phyloP scores from a whole-genome alignment of 2,113 vertebrate genomes.

The Guaruba guarouba region DNA sequence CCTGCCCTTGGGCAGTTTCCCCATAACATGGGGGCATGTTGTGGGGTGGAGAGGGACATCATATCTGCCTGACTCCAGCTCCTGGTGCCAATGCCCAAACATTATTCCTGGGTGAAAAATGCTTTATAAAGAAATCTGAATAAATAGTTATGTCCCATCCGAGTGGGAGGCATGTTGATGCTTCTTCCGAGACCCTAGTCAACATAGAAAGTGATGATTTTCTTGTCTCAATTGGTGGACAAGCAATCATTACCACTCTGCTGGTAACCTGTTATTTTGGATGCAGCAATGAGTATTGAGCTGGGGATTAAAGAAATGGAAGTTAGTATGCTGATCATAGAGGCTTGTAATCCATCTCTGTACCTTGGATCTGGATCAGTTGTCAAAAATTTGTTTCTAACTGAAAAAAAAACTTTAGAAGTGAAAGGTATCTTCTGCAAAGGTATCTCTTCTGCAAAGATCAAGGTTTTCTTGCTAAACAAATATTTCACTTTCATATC shows the following conservation, averaged over 20 bases:
- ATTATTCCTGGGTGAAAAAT: not conserved
- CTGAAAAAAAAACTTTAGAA: not conserved
- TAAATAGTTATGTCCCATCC: not conserved
- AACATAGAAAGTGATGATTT: not conserved
- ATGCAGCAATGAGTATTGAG: not conserved
- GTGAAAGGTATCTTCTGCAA: not conserved
- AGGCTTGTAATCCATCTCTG: not conserved
- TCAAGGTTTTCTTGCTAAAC: not conserved
- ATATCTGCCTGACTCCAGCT: not conserved
- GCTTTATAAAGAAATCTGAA: not conserved
- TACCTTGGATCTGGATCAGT: not conserved
- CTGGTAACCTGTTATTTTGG: not conserved
- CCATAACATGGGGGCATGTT: not conserved
- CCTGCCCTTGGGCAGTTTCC: not conserved
- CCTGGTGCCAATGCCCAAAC: not conserved
- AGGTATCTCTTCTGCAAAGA: not conserved
- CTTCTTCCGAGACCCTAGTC: not conserved
- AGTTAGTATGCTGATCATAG: not conserved
- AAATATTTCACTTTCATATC: slow-evolving; percentile 6
- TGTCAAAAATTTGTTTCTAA: not conserved
- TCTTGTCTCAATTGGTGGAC: not conserved
- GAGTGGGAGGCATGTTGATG: not conserved
- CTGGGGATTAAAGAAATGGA: not conserved
- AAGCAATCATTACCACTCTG: not conserved
- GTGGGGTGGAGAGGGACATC: not conserved